Conservation (phyloP, 2,797 vertebrate genomes). For the Craterocephalus amniculus region DNA sequence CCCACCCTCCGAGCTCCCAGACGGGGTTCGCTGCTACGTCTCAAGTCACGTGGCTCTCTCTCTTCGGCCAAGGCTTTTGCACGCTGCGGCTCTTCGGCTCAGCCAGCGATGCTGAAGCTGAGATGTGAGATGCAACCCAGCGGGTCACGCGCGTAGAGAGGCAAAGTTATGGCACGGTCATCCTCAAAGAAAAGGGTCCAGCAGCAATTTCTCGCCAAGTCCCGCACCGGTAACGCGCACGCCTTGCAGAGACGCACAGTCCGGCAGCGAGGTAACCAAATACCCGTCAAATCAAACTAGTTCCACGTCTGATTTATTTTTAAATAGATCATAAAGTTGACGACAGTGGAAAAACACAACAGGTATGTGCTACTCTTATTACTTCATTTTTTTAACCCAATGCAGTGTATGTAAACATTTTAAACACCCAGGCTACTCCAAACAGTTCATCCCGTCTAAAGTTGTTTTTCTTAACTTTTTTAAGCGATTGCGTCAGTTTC, state of each 20-base stretch:
- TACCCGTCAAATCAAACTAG: constrained; percentile 49
- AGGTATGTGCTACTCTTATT: constrained; percentile 44
- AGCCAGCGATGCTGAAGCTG: constrained; percentile 52
- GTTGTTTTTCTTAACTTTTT: constrained; percentile 22
- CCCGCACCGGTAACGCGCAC: constrained; percentile 37
- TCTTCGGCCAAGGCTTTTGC: constrained; percentile 41
- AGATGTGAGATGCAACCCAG: constrained; percentile 56
- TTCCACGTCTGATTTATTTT: neutral
- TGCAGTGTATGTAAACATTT: neutral
- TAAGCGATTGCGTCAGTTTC: neutral
- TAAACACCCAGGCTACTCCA: neutral
- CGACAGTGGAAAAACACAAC: constrained; percentile 1
- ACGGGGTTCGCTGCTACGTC: constrained; percentile 54
- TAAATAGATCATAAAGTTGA: neutral
- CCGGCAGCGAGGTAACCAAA: constrained; percentile 32
- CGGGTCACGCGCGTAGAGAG: constrained; percentile 34
- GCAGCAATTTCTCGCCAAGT: constrained; percentile 38
- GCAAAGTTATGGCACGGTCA: constrained; percentile 71
- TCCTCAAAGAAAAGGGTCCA: constrained; percentile 41
- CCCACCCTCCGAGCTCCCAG: constrained; percentile 16
- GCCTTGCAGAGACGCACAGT: constrained; percentile 48
- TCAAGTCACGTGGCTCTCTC: constrained; percentile 75
- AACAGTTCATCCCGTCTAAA: no score
- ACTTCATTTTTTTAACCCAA: neutral
- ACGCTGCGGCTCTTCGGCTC: constrained; percentile 48